Evolutionary conservation across 2,797 vertebrate species (phyloP).

Genomic region (Adelosebastes latens): DNA sequence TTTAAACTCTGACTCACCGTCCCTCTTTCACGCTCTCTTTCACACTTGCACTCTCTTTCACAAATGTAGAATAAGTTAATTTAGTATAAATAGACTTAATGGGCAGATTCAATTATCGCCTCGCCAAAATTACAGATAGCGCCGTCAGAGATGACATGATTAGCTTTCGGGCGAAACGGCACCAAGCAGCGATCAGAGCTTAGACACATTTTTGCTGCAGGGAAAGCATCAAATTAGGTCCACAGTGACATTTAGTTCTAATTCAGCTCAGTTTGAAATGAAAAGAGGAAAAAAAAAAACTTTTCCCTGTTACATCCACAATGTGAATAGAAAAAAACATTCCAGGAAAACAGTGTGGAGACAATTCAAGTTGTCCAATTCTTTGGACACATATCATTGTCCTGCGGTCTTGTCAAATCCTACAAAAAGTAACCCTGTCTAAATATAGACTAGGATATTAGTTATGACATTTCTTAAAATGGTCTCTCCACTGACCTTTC

Average conservation of each 20-base stretch:
- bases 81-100: constrained; percentile 45
- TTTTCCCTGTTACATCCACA: neutral
- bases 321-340: constrained; percentile 15
- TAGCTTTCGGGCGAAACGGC: constrained; percentile 1
- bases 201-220: neutral
- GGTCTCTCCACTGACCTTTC: neutral
- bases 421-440: neutral
- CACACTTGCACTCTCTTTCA: constrained; percentile 4
- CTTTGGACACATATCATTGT: neutral
- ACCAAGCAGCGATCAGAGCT: neutral
- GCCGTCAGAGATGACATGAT: constrained; percentile 26
- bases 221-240: neutral
- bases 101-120: constrained; percentile 38
- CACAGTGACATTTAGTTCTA: constrained; percentile 3
- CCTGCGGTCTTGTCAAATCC: neutral
- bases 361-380: neutral
- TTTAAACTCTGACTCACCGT: constrained; percentile 6
- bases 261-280: constrained; percentile 12
- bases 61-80: constrained; percentile 34
- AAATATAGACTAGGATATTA: neutral
- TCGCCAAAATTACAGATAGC: constrained; percentile 25
- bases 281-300: neutral
- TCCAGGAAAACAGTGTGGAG: constrained; percentile 23
- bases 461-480: neutral
- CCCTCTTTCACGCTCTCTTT: constrained; percentile 5